Percentiles rank a stretch among this genome's conserved stretches.
phyloP scores from a whole-genome alignment of 2,113 vertebrate species.

The Silurus meridionalis region DNA sequence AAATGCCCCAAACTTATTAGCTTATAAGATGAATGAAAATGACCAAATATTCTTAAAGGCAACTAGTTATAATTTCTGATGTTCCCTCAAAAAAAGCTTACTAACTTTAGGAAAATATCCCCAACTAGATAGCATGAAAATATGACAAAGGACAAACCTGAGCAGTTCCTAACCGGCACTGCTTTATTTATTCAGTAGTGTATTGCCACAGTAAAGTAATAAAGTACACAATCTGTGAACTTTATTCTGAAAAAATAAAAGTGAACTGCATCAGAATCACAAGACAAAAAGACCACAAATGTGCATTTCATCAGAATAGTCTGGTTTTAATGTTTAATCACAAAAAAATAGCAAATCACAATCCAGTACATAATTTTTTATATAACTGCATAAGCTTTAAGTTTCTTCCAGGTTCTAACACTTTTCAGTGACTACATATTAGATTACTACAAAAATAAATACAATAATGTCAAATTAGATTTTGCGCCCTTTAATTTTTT shows the following conservation, averaged over 20 bases:
- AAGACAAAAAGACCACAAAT: not conserved
- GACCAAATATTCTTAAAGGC: no score
- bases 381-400: not conserved
- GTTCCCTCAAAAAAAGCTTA: no score
- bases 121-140: not conserved
- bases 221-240: not conserved
- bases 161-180: not conserved
- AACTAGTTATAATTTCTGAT: no score
- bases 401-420: not conserved
- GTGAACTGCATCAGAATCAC: not conserved
- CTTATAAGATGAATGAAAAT: no score
- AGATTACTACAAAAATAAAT: not conserved
- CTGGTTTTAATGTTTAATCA: not conserved
- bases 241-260: not conserved
- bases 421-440: not conserved
- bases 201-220: not conserved
- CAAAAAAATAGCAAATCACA: not conserved
- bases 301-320: not conserved
- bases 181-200: not conserved
- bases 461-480: not conserved
- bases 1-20: no score
- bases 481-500: slow-evolving; percentile 53
- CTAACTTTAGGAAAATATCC: no score
- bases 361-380: not conserved
- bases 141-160: not conserved